Base-by-base conservation (phyloP, 2,888 invertebrate genomes). In the Mesoligia furuncula region DNA sequence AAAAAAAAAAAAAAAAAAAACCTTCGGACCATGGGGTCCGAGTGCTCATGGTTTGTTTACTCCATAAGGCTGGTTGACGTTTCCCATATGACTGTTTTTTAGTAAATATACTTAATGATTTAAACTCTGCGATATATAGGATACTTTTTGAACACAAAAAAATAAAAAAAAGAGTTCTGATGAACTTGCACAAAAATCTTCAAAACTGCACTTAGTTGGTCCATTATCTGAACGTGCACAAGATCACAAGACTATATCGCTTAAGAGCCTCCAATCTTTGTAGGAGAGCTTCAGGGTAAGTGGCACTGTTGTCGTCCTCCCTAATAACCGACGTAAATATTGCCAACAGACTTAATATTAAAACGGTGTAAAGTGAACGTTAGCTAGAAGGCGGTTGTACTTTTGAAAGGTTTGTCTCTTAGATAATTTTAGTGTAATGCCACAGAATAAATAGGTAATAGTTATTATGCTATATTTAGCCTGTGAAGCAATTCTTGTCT, bases 261-360 rank as follows among this genome's bases (percentile, higher is more conserved):
- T 88, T 90, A 90, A 84, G 80, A 81, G 73, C 85, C 90, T 92
- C 92, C 91, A 93, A 94, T 94, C 93, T 94, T 93, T 89, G 88
- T 89, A 89, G 90, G 90, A 91, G 90, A 72, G 90, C 91, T 90
- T 93, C 90, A 91, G 87, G 92, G 91, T 93, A 93, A 94, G 93
- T 93, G 93, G 91, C 86, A 89, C 89, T 76, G 90, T 91, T 85
- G 73, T 76, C 83, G 80, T 92, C 90, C 78, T 86, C 85, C 85
- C 90, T 94, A 94, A 94, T 93, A 93, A 91, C 89, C 80, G 73
- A 76, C 91, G 92, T 94, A 93, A 94, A 94, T 94, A 95, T 93
- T 86, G 88, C 87, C 89, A 91, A 91, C 91, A 83, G 89, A 90
- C 90, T 94, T 93, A 93, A 95, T 95, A 95, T 93, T 94, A 94